Evolutionary conservation across 2,113 vertebrate genomes (phyloP), one percentile per base, ranked within the genome.

Genomic region (Chunga burmeisteri): DNA sequence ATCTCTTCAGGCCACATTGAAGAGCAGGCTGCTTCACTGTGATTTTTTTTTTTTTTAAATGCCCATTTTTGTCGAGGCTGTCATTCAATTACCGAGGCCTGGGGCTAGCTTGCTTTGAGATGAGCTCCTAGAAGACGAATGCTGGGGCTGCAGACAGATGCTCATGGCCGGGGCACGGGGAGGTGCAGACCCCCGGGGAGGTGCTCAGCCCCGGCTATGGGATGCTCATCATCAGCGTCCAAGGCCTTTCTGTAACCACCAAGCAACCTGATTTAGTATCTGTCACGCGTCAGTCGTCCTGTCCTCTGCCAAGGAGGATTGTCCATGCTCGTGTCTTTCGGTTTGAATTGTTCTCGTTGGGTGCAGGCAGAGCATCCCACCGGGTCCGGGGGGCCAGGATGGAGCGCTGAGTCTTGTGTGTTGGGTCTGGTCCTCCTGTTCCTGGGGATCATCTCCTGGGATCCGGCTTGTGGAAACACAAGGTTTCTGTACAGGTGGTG

Each of bases 381-480:
- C 2, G 3, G 36, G n/a, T 32, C 23, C 3, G 6, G 36, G 23
- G 7, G 10, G 29, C 38, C 19, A 8, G 65, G 52, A 34, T 0
- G 3, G 50, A 83, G n/a, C 2, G 1, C 11, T 4, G 27, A 21
- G 29, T 6, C 26, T 30, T 10, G 30, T 4, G 32, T 5, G 0
- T 5, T 32, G 50, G 42, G 10, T 56, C 75, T n/a, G 55, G 23
- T 47, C 15, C 49, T 32, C 9, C 2, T 11, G 15, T 26, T 46
- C 40, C 46, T 2, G 1, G 32, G 70, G 11, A 19, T 72, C 52
- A 7, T 6, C 65, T 40, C 63, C 27, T 29, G 52, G 27, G 23
- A 10, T 11, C 32, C 32, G 34, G 30, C n/a, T 25, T 13, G 15
- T n/a, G 49, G 29, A 29, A 52, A 79, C 65, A 13, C 19, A 3